Conservation (phyloP, 2,113 vertebrate species). For the Monopterus albus region DNA sequence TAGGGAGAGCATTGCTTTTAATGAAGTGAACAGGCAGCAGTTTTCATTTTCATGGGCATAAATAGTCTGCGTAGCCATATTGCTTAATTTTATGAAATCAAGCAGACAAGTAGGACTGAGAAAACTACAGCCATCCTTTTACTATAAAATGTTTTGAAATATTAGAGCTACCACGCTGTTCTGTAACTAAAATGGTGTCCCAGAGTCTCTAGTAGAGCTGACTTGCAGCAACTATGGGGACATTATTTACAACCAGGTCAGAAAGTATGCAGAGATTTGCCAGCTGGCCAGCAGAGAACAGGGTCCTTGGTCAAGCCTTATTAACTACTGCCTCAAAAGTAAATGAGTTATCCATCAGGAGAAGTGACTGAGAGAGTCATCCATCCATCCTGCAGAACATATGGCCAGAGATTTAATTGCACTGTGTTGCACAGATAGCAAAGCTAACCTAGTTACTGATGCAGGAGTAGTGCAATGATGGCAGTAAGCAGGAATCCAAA, state of each 20-base stretch:
- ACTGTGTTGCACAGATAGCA: slow-evolving; percentile 53
- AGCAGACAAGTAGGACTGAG: neutral
- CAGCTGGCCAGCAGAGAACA: slow-evolving; percentile 28
- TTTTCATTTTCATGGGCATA: slow-evolving; percentile 20
- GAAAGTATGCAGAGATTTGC: slow-evolving; percentile 20
- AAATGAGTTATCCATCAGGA: slow-evolving; percentile 60
- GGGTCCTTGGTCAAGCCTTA: slow-evolving; percentile 56
- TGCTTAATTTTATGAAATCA: slow-evolving; percentile 21
- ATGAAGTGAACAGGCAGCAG: slow-evolving; percentile 17
- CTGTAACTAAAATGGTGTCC: slow-evolving; percentile 6
- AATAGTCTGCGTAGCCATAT: slow-evolving; percentile 10
- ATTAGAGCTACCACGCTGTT: neutral
- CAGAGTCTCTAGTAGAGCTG: slow-evolving; percentile 25
- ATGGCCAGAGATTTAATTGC: slow-evolving; percentile 26
- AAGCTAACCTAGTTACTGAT: slow-evolving; percentile 26
- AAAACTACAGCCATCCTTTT: neutral
- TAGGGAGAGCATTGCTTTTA: slow-evolving; percentile 21
- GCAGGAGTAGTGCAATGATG: neutral
- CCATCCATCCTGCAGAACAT: slow-evolving; percentile 34
- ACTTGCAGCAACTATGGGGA: slow-evolving; percentile 23
- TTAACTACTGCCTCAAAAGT: slow-evolving; percentile 55
- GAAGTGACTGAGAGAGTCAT: slow-evolving; percentile 41
- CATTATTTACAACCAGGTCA: slow-evolving; percentile 48
- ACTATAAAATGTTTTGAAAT: neutral
- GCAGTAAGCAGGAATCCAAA: slow-evolving; percentile 10